Conservation (phyloP, 2,888 invertebrate genomes). For the Ormyrus thymus region DNA sequence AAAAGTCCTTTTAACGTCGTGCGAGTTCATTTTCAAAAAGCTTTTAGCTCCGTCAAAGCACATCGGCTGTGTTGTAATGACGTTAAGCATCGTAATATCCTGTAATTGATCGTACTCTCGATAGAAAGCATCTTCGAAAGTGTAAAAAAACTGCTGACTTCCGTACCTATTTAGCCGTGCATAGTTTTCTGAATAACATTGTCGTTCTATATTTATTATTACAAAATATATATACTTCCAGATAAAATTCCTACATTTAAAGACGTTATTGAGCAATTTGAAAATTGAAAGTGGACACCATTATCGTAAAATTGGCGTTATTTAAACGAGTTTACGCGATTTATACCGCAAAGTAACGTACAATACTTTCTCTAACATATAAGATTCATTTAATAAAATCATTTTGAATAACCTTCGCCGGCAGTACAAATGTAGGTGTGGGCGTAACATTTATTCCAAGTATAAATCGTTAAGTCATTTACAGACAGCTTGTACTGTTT, state of each 20-base stretch:
- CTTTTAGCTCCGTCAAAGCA: slow-evolving; percentile 25
- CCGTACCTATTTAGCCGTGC: no score
- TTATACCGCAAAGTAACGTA: background rate
- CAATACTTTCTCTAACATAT: background rate
- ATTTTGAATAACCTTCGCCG: no score
- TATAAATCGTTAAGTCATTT: no score
- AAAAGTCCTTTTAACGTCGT: slow-evolving; percentile 10
- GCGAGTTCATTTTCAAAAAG: slow-evolving; percentile 24
- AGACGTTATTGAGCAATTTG: background rate
- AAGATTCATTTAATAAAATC: no score
- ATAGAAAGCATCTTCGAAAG: background rate
- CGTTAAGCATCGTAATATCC: slow-evolving; percentile 5
- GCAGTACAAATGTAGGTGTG: no score
- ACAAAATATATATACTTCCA: background rate
- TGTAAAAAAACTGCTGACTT: no score
- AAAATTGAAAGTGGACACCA: background rate
- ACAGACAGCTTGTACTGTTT: no score
- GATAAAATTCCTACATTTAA: background rate
- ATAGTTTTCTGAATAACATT: no score
- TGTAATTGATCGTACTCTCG: slow-evolving; percentile 11
- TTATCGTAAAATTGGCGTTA: background rate
- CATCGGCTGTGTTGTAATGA: slow-evolving; percentile 23
- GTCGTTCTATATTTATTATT: no score
- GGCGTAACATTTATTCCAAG: no score
- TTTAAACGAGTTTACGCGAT: background rate